Evolutionary conservation across 2,888 invertebrate species (phyloP), one percentile per base, ranked within the genome.

Genomic region (Nezara viridula): DNA sequence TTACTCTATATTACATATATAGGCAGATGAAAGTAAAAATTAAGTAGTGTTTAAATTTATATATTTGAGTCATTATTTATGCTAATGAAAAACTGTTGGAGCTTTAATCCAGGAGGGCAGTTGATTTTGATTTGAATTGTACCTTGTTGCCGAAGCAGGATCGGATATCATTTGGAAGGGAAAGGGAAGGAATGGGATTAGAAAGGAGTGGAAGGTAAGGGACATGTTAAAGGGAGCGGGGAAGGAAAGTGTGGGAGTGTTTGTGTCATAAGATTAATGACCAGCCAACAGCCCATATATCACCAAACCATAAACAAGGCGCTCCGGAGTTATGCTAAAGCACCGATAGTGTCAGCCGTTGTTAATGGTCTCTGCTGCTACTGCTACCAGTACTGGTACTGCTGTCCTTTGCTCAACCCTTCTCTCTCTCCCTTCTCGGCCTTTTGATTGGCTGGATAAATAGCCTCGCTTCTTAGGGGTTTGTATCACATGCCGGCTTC

Each of bases 201-300:
- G 52, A 37, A 50, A 86, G 52, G 50, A 47, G 85, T 32, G 5
- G 86, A 86, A 52, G 50, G 85, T 52, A 37, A 52, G 10, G 32
- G 86, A 55, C 32, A 52, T 27, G 37, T 50, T 27, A 86, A 32
- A 85, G 85, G 85, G 19, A 32, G 50, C 10, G 19, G 49, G 19
- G 7, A 14, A 32, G 44, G 50, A 32, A 49, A 49, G 49, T 24
- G 86, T 86, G 86, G 86, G 86, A 55, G 86, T 86, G 86, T 86
- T 86, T 86, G 86, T 86, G 86, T 86, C 86, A 86, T 52, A 52
- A 86, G 86, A 86, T 86, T 86, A 52, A 86, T 86, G 86, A 52
- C 37, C 37, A n/a, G n/a, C 19, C 12, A 85, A 40, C 27, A 21
- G 50, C 55, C 49, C 85, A 86, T 86, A 86, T 52, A 86, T 86